Conservation (phyloP, 1,140 invertebrate genomes). For the Onthophagus taurus region DNA sequence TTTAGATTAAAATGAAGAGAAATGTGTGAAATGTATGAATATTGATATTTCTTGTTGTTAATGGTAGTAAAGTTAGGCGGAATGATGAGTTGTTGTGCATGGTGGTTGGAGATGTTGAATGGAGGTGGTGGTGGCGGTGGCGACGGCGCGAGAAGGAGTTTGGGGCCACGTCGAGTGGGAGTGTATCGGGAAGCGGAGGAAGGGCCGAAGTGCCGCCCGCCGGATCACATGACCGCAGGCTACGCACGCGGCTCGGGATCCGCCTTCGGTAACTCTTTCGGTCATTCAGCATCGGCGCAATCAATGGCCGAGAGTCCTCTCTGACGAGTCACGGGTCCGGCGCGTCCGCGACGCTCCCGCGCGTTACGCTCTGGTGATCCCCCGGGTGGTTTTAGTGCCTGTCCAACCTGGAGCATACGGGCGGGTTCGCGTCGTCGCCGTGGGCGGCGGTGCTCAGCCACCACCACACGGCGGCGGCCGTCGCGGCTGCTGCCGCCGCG, state of each 20-base stretch:
- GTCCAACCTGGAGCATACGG: conserved; percentile 54
- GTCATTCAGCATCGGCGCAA: conserved; percentile 29
- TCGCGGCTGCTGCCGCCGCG: conserved; percentile 44
- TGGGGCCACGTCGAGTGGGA: conserved; percentile 19
- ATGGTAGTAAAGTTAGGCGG: too few species aligned
- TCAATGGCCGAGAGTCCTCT: conserved; percentile 37
- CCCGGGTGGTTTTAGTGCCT: conserved; percentile 18
- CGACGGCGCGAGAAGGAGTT: too few species aligned
- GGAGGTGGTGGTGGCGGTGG: too few species aligned
- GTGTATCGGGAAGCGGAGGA: conserved; percentile 14
- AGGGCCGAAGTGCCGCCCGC: conserved; percentile 19
- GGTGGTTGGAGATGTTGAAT: too few species aligned
- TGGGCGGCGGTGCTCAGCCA: conserved; percentile 59
- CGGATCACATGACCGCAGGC: conserved; percentile 29
- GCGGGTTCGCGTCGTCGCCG: conserved; percentile 56
- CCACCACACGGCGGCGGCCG: conserved; percentile 45
- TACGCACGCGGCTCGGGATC: conserved; percentile 25
- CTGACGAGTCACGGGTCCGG: conserved; percentile 14
- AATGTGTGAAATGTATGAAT: too few species aligned
- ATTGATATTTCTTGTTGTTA: too few species aligned
- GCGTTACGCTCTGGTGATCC: conserved; percentile 8
- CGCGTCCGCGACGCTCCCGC: conserved; percentile 5
- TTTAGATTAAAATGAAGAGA: too few species aligned
- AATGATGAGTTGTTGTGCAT: too few species aligned
- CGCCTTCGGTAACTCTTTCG: conserved; percentile 30